Evolutionary conservation across 2,113 vertebrate genomes (phyloP), one percentile per base, ranked within the genome.

Genomic region (Pachyramphus minor): DNA sequence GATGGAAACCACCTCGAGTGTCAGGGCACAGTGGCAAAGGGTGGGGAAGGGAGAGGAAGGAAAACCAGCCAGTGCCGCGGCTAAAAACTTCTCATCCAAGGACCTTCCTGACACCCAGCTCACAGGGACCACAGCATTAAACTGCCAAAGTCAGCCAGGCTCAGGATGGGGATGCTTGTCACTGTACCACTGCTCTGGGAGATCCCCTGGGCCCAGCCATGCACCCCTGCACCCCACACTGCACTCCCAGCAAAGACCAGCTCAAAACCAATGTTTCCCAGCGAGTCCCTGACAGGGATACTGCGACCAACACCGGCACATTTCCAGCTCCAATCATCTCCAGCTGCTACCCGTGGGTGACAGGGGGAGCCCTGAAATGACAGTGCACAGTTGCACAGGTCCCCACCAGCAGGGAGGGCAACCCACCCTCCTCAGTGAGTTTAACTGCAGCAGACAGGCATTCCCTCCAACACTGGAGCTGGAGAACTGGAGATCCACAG

Each of bases 381-480:
- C 78, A 52, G 22, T 3, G 0, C 33, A 24, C 71, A 76, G 66
- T 53, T 49, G 49, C n/a, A 47, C 0, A 2, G 47, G 45, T 35
- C 30, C 47, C 59, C 12, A 2, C 16, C 0, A 5, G 37, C 2
- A 6, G 13, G 23, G 44, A 52, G 52, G 53, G n/a, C 42, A 62
- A 67, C 35, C 59, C 19, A 23, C 79, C 42, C 69, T 71, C 78
- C 74, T 79, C 3, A 1, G 20, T 1, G 62, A 66, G 76, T 39
- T 55, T 68, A 22, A 39, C 28, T 63, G 77, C 42, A 90, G 93
- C 59, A 44, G 18, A 22, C 25, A 23, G 35, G 33, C 39, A 59
- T 13, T 33, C 47, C 47, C 24, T 77, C 53, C 1, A 9, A 1
- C 0, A 0, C 63, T 1, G 2, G 59, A 69, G 41, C 1, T 49